Base-by-base conservation (phyloP, 2,888 invertebrate genomes). In the Drosophila monieri region DNA sequence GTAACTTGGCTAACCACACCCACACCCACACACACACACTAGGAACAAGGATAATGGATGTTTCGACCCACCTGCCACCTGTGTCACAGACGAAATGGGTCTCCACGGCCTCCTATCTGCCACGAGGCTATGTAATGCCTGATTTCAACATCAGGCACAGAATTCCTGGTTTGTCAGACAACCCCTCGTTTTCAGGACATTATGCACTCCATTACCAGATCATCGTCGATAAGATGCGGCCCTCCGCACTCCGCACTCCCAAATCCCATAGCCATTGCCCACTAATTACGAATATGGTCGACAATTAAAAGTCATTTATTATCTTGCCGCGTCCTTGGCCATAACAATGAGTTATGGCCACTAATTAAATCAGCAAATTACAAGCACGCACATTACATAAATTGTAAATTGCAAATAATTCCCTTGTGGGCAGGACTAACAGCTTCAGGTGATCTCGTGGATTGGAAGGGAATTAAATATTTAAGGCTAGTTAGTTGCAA, bases 311-410 rank as follows among this genome's bases (percentile, higher is more conserved):
- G 71, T 67, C 80, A 85, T 88, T 84, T 76, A 85, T 88, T 88
- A 88, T 83, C 81, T 85, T 64, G 65, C 53, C 56, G 43, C 48
- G 55, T 54, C 60, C 54, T 61, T 65, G 74, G 54, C 62, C 47
- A 66, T 53, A 67, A 77, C 80, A 80, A 80, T 88, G 80, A 84
- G 70, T 84, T 84, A 88, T 85, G 48, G 65, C 71, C 67, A 76
- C 84, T 86, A 84, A 84, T 84, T 84, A 84, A 84, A 84, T 84
- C 88, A 85, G 66, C 80, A 84, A 86, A 88, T 88, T 84, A 78
- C 84, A 77, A 70, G 77, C 88, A 84, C 88, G 84, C 76, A 84
- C 84, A 80, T 73, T 59, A 67, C 74, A 85, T 88, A 80, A 84
- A 84, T 84, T 84, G 72, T 73, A 85, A 87, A 78, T 80, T 80